Evolutionary conservation across 2,888 invertebrate genomes (phyloP).

Genomic region (Pycnomerus fuliginosus): DNA sequence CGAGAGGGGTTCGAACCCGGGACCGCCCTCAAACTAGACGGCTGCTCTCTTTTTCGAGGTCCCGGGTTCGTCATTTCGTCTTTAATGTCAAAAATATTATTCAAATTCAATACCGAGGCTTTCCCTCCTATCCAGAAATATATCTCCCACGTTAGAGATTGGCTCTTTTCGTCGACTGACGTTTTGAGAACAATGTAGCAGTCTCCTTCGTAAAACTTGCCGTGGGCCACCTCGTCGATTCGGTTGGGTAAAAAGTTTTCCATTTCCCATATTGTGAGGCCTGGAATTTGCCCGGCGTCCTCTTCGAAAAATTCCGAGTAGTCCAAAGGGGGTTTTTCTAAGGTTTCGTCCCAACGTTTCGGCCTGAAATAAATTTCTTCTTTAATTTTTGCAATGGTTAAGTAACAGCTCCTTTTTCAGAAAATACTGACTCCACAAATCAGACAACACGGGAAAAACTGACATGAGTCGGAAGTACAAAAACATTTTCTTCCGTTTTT

Average conservation of each 20-base stretch:
- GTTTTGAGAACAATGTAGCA: conserved; percentile 97
- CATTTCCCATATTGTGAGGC: conserved; percentile 96
- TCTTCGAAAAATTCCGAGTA: conserved; percentile 97
- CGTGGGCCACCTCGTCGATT: conserved; percentile 90
- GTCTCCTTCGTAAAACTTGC: conserved; percentile 98
- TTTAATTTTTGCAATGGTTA: too few relatives aligned
- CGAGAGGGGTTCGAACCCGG: too few relatives aligned
- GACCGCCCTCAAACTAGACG: too few relatives aligned
- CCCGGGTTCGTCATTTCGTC: too few relatives aligned
- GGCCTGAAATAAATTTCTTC: conserved; percentile 70
- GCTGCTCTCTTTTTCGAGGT: too few relatives aligned
- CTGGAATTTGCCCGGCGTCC: conserved; percentile 90
- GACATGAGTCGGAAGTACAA: too few relatives aligned
- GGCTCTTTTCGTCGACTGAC: conserved; percentile 75
- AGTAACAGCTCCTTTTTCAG: too few relatives aligned
- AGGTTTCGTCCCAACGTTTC: conserved; percentile 93
- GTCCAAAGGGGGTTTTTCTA: conserved; percentile 93
- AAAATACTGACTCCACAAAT: not conserved
- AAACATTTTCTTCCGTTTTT: too few relatives aligned
- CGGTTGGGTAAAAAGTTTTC: conserved; percentile 98
- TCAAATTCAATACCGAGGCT: conserved; percentile 88
- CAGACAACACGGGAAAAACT: conserved; percentile 1
- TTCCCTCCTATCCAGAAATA: conserved; percentile 99
- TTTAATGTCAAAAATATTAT: too few relatives aligned
- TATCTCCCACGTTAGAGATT: conserved; percentile 90